Conservation (phyloP, 2,888 invertebrate species). For the Agrotis clavis region DNA sequence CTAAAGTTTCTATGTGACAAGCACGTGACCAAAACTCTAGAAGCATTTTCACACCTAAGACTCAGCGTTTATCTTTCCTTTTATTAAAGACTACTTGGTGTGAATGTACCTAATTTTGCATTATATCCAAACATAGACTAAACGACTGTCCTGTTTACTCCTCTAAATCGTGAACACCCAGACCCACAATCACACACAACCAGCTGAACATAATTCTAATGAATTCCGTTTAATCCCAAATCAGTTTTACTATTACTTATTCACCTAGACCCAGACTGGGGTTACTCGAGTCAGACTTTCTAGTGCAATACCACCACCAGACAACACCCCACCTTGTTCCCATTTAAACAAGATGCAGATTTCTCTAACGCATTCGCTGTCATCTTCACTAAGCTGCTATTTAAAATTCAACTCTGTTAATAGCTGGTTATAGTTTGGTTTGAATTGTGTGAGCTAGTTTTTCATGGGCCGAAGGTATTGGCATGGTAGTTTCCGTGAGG, state of each 20-base stretch:
- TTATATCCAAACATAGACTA: neutral
- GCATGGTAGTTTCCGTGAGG: slow-evolving; percentile 82
- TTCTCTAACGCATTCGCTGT: slow-evolving; percentile 60
- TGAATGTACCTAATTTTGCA: neutral
- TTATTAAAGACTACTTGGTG: no score
- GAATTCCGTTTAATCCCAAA: slow-evolving; percentile 67
- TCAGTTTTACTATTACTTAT: slow-evolving; percentile 78
- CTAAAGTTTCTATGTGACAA: no score
- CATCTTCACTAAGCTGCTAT: slow-evolving; percentile 29
- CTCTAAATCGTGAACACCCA: slow-evolving; percentile 29
- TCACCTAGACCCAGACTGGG: slow-evolving; percentile 75
- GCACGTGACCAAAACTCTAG: no score
- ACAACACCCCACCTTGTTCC: slow-evolving; percentile 65
- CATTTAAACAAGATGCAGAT: slow-evolving; percentile 69
- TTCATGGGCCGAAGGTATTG: slow-evolving; percentile 63
- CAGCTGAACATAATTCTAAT: slow-evolving; percentile 63
- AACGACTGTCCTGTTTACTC: slow-evolving; percentile 20
- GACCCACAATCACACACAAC: slow-evolving; percentile 58
- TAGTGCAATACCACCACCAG: slow-evolving; percentile 68
- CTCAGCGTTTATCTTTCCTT: no score
- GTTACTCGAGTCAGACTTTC: slow-evolving; percentile 77
- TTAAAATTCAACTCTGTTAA: slow-evolving; percentile 40
- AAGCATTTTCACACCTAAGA: no score
- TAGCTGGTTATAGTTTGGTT: slow-evolving; percentile 32
- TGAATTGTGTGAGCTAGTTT: slow-evolving; percentile 39